Evolutionary conservation across 1,140 invertebrate species (phyloP).

Genomic region (Drosophila sp.): DNA sequence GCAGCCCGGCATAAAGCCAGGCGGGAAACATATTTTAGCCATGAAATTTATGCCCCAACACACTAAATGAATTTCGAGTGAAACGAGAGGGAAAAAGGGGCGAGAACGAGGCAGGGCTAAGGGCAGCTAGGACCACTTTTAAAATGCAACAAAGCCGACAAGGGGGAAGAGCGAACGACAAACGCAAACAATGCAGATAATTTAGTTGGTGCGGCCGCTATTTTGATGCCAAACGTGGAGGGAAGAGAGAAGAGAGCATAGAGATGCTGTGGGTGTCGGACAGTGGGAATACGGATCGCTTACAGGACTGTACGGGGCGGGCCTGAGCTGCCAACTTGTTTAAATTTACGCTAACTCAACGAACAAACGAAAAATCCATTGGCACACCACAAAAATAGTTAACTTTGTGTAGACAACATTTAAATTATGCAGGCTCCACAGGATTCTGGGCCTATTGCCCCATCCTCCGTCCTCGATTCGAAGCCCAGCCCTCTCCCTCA

Average conservation of each 20-base stretch:
- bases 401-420: constrained; percentile 64
- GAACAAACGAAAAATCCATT: constrained; percentile 53
- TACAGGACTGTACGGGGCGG: constrained; percentile 1
- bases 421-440: constrained; percentile 71
- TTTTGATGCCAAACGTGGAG: constrained; percentile 47
- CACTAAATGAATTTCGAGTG: constrained; percentile 59
- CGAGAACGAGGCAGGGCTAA: background rate
- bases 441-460: constrained; percentile 23
- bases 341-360: constrained; percentile 58
- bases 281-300: background rate
- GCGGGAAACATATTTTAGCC: constrained; percentile 69
- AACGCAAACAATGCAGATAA: constrained; percentile 76
- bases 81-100: constrained; percentile 31
- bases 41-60: constrained; percentile 75
- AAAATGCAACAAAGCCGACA: constrained; percentile 35
- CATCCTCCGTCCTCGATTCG: background rate
- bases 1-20: constrained; percentile 46
- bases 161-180: constrained; percentile 51
- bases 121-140: constrained; percentile 24
- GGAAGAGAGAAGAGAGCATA: background rate
- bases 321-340: constrained; percentile 57
- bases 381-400: constrained; percentile 72
- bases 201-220: constrained; percentile 66
- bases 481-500: background rate
- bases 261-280: constrained; percentile 12